Base-by-base conservation (phyloP, 2,113 vertebrate genomes). In the Heterochromis multidens region DNA sequence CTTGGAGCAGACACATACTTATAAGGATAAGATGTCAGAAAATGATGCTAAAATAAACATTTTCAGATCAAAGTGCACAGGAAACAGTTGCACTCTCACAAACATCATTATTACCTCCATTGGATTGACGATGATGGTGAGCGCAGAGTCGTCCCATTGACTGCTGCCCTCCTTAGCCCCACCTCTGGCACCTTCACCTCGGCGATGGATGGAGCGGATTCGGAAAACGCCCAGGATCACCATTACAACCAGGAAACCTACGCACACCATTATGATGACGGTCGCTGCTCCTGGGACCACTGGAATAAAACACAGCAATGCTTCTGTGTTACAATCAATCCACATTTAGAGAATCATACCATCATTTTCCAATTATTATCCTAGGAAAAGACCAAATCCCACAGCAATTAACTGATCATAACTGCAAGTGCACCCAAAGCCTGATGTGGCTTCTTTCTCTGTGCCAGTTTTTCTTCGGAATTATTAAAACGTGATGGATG, bases 71-170 rank as follows among this genome's bases (percentile, higher is more conserved):
- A 35, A 35, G 33, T 31, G 9, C 46, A 19, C 46, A 49, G 5
- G 6, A 49, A 49, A 49, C 14, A 5, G 46, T 49, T 49, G 16
- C 46, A 49, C 16, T 49, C 46, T 49, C 16, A 49, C 14, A 7
- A 10, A 25, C 49, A n/a, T 3, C 12, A 4, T 76, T 37, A 92
- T 96, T 93, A 98, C 99, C 98, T 99, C 99, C 99, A 99, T 99
- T 29, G 99, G 99, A 95, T 99, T 99, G 81, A 99, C 98, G 0
- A 98, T 99, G 87, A 99, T 99, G 87, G 99, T 99, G 92, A 99
- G 98, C 2, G 99, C 98, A 0, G 98, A 99, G 95, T 99, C 98
- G 0, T 99, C 98, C 98, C 98, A 99, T 94, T 99, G 98, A 95
- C 96, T 94, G 88, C 96, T 96, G 0, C 96, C 95, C 5, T 99